A percentile compares a stretch with the other conserved stretches of the same genome.
Conservation (phyloP, 2,113 vertebrate genomes). For the Spilogale gracilis region DNA sequence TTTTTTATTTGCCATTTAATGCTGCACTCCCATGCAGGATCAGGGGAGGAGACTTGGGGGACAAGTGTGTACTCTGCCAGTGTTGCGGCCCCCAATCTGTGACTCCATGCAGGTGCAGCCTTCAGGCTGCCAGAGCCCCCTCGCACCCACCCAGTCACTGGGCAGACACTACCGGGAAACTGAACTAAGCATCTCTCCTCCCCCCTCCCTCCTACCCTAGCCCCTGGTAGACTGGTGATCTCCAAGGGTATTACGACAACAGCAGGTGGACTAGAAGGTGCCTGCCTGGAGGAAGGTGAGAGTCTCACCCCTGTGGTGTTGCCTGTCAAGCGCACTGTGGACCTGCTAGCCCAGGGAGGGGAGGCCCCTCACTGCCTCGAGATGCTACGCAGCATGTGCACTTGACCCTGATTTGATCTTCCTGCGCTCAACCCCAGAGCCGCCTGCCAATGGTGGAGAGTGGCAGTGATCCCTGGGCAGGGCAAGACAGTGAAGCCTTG, state of each 20-base stretch:
- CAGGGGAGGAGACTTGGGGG: rapidly evolving
- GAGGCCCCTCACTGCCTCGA: neutral
- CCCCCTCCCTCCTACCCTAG: neutral
- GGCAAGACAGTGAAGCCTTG: neutral
- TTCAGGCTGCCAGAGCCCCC: neutral
- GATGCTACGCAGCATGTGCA: rapidly evolving
- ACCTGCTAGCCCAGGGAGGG: neutral
- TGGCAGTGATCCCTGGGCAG: neutral
- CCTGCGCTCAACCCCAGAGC: neutral
- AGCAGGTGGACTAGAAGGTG: neutral
- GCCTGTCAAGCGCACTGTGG: neutral
- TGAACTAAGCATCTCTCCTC: neutral
- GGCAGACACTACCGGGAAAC: neutral
- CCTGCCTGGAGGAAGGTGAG: neutral
- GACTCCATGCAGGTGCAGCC: rapidly evolving
- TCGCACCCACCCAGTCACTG: neutral
- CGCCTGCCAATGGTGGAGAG: neutral
- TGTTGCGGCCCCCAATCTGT: rapidly evolving
- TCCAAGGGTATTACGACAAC: neutral
- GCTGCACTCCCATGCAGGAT: rapidly evolving
- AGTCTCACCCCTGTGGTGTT: rapidly evolving
- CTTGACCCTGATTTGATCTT: neutral
- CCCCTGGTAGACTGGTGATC: neutral
- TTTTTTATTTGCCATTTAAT: neutral
- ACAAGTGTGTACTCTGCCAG: neutral